These are phyloP conservation scores for Martes martes DNA, from an alignment of 2,113 vertebrate genomes.

Conservation along the genomic window DNA sequence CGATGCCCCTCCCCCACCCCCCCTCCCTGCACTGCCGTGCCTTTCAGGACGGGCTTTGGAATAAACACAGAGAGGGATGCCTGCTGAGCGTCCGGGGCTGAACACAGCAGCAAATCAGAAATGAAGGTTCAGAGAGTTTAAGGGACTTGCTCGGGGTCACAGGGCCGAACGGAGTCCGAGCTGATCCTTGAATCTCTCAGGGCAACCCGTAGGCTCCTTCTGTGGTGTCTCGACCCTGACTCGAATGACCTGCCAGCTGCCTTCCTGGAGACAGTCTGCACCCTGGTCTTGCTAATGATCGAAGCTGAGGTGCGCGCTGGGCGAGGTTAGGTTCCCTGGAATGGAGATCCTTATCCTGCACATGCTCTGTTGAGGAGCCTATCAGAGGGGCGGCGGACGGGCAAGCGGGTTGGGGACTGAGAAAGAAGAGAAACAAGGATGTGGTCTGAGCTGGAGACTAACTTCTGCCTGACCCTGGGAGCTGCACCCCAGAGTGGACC, in stretches of 20 bases:
- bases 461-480: neutral
- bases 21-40: neutral
- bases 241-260: neutral
- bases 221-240: too few relatives aligned
- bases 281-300: neutral
- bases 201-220: fast-evolving
- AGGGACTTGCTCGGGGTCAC: neutral
- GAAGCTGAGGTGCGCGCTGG: neutral
- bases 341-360: neutral
- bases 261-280: neutral
- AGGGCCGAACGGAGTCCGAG: neutral
- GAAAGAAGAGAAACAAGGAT: neutral
- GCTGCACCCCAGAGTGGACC: neutral
- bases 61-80: neutral
- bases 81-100: too few relatives aligned
- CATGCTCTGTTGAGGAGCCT: fast-evolving
- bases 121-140: neutral
- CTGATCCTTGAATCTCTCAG: neutral
- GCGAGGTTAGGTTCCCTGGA: neutral
- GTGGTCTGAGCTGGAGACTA: neutral
- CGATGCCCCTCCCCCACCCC: neutral
- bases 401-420: neutral
- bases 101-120: neutral
- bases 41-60: neutral
- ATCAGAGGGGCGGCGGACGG: neutral